These are phyloP conservation scores for Thelaira solivaga DNA, from an alignment of 2,888 invertebrate species.

Conservation along the genomic window DNA sequence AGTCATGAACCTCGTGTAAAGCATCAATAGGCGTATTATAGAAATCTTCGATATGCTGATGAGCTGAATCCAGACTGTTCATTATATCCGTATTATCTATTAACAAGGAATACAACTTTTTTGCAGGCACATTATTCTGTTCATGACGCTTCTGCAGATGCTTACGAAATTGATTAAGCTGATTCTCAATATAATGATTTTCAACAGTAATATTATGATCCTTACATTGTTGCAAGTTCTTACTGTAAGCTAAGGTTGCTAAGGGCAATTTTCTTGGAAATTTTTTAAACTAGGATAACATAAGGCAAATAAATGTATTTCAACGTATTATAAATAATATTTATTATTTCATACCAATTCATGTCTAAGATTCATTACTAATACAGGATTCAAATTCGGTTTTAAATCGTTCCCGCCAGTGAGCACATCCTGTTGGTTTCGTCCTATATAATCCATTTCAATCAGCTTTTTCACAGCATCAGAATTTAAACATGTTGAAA, in stretches of 20 bases:
- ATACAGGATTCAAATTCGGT: constrained; percentile 69
- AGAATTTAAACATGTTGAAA: constrained; percentile 66
- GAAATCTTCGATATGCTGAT: constrained; percentile 72
- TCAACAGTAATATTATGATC: constrained; percentile 74
- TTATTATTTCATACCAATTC: constrained; percentile 69
- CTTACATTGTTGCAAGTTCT: constrained; percentile 69
- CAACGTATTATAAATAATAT: not conserved
- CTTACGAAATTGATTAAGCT: constrained; percentile 74
- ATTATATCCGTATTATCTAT: constrained; percentile 70
- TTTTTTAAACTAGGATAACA: constrained; percentile 69
- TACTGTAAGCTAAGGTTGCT: constrained; percentile 69
- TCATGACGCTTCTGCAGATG: constrained; percentile 70
- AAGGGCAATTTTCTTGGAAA: constrained; percentile 68
- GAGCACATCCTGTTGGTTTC: constrained; percentile 69
- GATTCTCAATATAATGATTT: constrained; percentile 73
- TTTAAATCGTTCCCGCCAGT: constrained; percentile 67
- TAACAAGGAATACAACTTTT: constrained; percentile 63
- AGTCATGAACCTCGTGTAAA: constrained; percentile 64
- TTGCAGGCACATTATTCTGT: constrained; percentile 57
- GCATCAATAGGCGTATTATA: constrained; percentile 72
- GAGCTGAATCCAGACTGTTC: constrained; percentile 69
- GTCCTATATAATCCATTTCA: constrained; percentile 73
- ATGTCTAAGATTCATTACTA: constrained; percentile 76
- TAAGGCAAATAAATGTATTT: not conserved
- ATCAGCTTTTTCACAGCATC: constrained; percentile 74